These are phyloP conservation scores for Pocillopora meandrina DNA, from an alignment of 92 coral and sea anemone species.

Conservation along the genomic window DNA sequence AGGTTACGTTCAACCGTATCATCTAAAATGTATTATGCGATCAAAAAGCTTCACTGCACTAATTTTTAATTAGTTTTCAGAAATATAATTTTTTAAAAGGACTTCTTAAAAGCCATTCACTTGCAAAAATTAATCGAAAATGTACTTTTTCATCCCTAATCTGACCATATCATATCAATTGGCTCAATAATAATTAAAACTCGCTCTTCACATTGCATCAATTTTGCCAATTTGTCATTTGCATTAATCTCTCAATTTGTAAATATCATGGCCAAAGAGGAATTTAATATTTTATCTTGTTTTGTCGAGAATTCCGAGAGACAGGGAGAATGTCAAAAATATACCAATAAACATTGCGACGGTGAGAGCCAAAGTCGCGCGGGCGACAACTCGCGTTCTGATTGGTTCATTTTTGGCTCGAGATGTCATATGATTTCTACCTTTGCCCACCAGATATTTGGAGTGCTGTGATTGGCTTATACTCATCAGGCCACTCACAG, in stretches of 20 bases:
- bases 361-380: conserved; percentile 27
- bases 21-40: too few relatives aligned
- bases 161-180: too few relatives aligned
- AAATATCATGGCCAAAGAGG: background rate
- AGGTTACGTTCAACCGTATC: too few relatives aligned
- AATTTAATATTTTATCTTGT: background rate
- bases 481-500: conserved; percentile 45
- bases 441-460: conserved; percentile 72
- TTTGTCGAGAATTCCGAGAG: background rate
- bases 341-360: background rate
- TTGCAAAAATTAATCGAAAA: too few relatives aligned
- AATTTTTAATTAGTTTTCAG: too few relatives aligned
- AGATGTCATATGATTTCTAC: conserved; percentile 44
- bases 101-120: too few relatives aligned
- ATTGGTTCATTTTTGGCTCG: conserved; percentile 38
- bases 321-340: background rate
- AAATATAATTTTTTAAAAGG: too few relatives aligned
- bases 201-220: background rate
- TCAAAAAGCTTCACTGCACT: too few relatives aligned
- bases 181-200: background rate
- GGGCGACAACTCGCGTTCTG: conserved; percentile 37
- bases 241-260: background rate
- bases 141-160: too few relatives aligned
- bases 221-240: background rate
- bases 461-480: conserved; percentile 75